These are phyloP conservation scores for Anolis sagrei DNA, from an alignment of 2,113 vertebrate genomes.

Conservation along the genomic window DNA sequence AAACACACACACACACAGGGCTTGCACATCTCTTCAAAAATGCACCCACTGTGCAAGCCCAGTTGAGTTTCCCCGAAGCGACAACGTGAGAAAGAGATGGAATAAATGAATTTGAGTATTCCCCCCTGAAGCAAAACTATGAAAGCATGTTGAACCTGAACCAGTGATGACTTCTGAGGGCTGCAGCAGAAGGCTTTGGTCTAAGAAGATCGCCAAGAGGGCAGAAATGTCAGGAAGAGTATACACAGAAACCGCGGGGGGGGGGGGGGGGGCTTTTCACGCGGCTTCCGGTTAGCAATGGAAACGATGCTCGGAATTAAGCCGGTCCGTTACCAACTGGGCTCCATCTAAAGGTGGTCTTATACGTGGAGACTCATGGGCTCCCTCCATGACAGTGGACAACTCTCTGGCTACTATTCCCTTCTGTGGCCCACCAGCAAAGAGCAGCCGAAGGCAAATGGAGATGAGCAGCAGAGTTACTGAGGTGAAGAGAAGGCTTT, in stretches of 20 bases:
- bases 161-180: background rate
- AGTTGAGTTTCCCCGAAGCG: background rate
- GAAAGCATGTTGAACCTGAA: background rate
- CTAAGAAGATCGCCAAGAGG: background rate
- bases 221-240: background rate
- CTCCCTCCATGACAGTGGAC: no score
- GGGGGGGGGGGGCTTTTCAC: no score
- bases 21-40: background rate
- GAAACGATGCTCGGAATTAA: background rate
- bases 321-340: no score
- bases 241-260: no score
- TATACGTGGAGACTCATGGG: no score
- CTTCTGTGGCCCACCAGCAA: background rate
- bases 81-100: background rate
- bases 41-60: background rate
- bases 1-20: background rate
- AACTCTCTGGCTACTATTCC: no score
- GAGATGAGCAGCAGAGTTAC: background rate
- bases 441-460: background rate
- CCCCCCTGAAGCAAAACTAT: background rate
- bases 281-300: background rate
- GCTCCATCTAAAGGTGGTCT: no score
- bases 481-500: background rate
- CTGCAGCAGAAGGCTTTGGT: background rate
- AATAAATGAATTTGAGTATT: background rate